These are phyloP conservation scores for Hypena proboscidalis DNA, from an alignment of 2,888 invertebrate species.

Conservation along the genomic window DNA sequence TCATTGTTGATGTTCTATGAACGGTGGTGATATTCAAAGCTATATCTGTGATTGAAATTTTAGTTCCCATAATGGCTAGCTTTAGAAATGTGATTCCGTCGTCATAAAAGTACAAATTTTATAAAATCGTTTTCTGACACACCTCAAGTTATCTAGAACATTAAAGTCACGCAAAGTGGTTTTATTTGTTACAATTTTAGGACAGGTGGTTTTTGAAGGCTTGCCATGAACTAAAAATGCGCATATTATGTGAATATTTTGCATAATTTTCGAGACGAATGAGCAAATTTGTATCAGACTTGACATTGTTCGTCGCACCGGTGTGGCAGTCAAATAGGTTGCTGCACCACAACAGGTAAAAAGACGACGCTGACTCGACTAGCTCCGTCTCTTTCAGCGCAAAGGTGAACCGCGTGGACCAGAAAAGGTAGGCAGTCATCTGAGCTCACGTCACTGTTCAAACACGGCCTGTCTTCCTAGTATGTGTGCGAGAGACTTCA, in stretches of 20 bases:
- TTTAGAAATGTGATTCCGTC: not conserved
- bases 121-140: conserved; percentile 31
- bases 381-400: conserved; percentile 54
- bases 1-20: no score
- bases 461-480: conserved; percentile 82
- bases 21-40: no score
- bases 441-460: conserved; percentile 73
- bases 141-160: conserved; percentile 28
- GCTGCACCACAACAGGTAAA: conserved; percentile 78
- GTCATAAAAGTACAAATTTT: not conserved
- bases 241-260: conserved; percentile 57
- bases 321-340: conserved; percentile 79
- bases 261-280: conserved; percentile 66
- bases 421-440: conserved; percentile 57
- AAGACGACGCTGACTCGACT: conserved; percentile 41
- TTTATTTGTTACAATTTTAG: conserved; percentile 27
- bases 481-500: conserved; percentile 75
- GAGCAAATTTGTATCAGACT: conserved; percentile 68
- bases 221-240: conserved; percentile 16
- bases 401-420: conserved; percentile 6
- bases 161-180: conserved; percentile 35
- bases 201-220: conserved; percentile 22
- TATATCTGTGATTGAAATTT: no score
- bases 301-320: conserved; percentile 76
- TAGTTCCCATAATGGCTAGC: no score